Evolutionary conservation across 2,888 invertebrate genomes (phyloP).

Genomic region (Acanthosepion esculentum): DNA sequence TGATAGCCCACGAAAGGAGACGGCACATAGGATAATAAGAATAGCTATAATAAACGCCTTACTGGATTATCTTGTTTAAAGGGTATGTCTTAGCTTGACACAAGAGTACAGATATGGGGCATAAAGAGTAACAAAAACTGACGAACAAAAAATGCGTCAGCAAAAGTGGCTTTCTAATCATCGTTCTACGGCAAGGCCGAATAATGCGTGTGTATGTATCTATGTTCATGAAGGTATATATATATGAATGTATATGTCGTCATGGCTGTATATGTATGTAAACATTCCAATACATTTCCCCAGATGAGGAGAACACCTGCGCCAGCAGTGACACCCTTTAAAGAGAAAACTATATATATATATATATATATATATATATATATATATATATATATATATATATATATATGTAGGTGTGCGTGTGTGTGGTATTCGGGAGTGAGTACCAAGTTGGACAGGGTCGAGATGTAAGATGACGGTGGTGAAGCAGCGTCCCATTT

Average conservation of each 20-base stretch:
- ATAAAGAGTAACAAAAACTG: no score
- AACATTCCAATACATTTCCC: not conserved
- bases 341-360: not conserved
- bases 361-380: not conserved
- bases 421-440: no score
- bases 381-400: conserved; percentile 9
- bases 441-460: not conserved
- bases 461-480: not conserved
- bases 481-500: not conserved
- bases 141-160: no score
- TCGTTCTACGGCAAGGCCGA: no score
- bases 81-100: no score
- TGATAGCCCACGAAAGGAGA: no score
- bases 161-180: no score
- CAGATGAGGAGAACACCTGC: conserved; percentile 8
- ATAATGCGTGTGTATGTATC: no score
- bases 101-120: no score
- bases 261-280: not conserved
- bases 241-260: not conserved
- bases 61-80: no score
- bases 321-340: not conserved
- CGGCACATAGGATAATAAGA: no score
- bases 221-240: not conserved
- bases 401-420: rapidly evolving
- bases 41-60: no score